Percentiles rank a stretch among this genome's conserved stretches.
Evolutionary conservation across 2,113 vertebrate genomes (phyloP).

Genomic region (Cisticola juncidis): DNA sequence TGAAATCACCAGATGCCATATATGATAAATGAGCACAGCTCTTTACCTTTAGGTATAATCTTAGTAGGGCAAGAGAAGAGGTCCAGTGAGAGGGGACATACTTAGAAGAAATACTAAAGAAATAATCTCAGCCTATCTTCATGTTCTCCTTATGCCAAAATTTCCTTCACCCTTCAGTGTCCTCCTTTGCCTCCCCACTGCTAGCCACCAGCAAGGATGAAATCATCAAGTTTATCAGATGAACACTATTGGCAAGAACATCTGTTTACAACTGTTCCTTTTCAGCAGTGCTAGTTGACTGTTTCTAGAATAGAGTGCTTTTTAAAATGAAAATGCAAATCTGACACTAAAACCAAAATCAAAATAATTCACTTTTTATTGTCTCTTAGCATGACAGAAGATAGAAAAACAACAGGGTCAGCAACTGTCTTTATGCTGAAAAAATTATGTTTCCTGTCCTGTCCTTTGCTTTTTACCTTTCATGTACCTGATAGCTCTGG

Average conservation of each 20-base stretch:
- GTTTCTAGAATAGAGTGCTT: background rate
- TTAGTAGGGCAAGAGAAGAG: background rate
- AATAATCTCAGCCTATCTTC: background rate
- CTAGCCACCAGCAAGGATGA: background rate
- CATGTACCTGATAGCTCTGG: background rate
- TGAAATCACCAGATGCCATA: background rate
- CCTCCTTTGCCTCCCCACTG: background rate
- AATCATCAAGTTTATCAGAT: conserved; percentile 18
- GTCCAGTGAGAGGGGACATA: background rate
- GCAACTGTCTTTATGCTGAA: background rate
- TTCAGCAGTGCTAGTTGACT: conserved; percentile 8
- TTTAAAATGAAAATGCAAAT: background rate
- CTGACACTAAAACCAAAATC: background rate
- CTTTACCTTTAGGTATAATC: background rate
- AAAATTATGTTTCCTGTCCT: background rate
- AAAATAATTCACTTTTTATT: background rate
- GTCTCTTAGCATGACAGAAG: background rate
- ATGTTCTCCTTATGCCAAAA: background rate
- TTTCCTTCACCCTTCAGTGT: background rate
- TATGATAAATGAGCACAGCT: background rate
- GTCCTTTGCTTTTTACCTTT: background rate
- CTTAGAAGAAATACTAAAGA: background rate
- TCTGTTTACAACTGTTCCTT: conserved; percentile 6
- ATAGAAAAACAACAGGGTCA: background rate
- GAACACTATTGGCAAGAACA: background rate